phyloP scores from a whole-genome alignment of 1,140 invertebrate species.

The Eueides isabella region DNA sequence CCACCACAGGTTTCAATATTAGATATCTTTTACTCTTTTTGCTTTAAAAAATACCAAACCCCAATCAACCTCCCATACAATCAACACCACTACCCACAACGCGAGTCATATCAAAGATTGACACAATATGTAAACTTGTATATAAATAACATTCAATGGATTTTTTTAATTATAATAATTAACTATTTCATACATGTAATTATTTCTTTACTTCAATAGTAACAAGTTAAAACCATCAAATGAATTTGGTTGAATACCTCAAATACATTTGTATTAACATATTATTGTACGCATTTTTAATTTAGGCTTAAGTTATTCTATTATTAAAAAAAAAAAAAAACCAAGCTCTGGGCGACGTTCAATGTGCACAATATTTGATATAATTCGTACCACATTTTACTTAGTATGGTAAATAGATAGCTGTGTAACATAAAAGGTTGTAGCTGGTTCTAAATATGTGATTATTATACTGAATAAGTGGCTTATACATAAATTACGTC shows the following conservation, averaged over 20 bases:
- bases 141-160: constrained; percentile 11
- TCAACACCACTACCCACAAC: no score
- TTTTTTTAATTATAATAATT: neutral
- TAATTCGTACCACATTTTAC: neutral
- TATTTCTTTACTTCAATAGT: neutral
- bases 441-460: neutral
- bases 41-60: neutral
- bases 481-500: no score
- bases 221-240: neutral
- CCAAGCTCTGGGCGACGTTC: neutral
- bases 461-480: neutral
- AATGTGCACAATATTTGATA: neutral
- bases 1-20: no score
- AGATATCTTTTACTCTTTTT: no score
- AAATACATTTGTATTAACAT: constrained; percentile 44
- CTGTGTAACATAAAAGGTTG: neutral
- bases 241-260: constrained; percentile 38
- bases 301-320: constrained; percentile 14
- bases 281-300: constrained; percentile 50
- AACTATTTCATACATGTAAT: neutral
- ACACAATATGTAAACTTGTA: neutral
- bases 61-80: neutral
- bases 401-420: neutral
- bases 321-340: no score
- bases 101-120: constrained; percentile 1